These are phyloP conservation scores for Cerastis leucographa DNA, from an alignment of 2,888 invertebrate genomes.

Conservation along the genomic window DNA sequence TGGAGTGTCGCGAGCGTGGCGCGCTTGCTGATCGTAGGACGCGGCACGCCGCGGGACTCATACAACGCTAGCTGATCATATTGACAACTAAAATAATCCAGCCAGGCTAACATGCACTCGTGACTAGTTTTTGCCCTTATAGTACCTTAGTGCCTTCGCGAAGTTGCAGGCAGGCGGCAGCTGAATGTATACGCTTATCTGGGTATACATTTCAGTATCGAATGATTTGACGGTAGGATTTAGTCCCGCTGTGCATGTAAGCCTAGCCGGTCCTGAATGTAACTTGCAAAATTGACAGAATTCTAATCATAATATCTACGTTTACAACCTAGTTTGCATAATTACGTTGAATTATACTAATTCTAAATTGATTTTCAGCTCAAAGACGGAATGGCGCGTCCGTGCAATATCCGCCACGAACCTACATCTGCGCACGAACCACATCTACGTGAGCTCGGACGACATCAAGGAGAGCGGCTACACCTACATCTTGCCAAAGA, in stretches of 20 bases:
- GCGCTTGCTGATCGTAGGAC: constrained; percentile 76
- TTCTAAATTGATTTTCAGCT: constrained; percentile 88
- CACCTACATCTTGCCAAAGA: constrained; percentile 98
- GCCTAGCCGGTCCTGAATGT: background rate
- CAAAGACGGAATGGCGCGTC: constrained; percentile 99
- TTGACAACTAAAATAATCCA: constrained; percentile 9
- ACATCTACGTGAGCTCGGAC: constrained; percentile 99
- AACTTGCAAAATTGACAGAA: background rate
- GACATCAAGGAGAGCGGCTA: constrained; percentile 99
- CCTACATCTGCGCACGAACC: constrained; percentile 98
- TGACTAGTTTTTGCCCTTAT: background rate
- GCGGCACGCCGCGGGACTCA: constrained; percentile 70
- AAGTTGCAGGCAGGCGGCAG: background rate
- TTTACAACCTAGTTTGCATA: background rate
- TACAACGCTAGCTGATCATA: constrained; percentile 83
- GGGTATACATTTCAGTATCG: too few relatives aligned
- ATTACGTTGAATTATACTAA: background rate
- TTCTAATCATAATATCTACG: background rate
- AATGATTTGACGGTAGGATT: background rate
- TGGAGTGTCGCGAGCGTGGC: constrained; percentile 74
- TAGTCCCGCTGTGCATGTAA: background rate
- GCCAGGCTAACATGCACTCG: background rate
- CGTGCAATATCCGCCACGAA: constrained; percentile 99
- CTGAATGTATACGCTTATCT: background rate
- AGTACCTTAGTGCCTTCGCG: constrained; percentile 1